A percentile compares a stretch with the other conserved stretches of the same genome.
Conservation (phyloP, 2,113 vertebrate species). For the Barnardius zonarius region DNA sequence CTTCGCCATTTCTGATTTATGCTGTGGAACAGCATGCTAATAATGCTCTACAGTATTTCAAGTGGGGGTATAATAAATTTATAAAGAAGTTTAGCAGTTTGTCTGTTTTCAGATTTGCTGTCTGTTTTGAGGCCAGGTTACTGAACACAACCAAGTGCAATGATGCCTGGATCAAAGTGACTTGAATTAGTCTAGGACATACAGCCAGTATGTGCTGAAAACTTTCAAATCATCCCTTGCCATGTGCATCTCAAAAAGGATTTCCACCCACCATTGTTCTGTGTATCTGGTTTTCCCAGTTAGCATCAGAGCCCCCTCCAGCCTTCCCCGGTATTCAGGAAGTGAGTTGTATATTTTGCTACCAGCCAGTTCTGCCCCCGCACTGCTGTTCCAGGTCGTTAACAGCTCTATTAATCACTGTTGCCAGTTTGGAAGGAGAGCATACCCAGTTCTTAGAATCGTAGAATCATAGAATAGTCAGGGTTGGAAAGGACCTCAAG, state of each 20-base stretch:
- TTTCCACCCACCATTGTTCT: neutral
- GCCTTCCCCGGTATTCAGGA: neutral
- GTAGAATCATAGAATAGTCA: too few relatives aligned
- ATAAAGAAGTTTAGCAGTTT: neutral
- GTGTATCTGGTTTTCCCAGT: neutral
- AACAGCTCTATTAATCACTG: neutral
- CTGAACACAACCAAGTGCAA: neutral
- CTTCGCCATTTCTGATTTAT: neutral
- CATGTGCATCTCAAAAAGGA: neutral
- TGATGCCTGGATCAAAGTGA: neutral
- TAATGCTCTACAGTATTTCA: neutral
- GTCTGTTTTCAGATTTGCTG: neutral
- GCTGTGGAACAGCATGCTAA: neutral
- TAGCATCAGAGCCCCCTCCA: neutral
- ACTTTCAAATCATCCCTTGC: neutral
- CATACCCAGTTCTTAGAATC: neutral
- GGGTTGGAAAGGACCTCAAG: too few relatives aligned
- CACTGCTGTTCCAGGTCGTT: neutral
- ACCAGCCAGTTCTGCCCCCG: neutral
- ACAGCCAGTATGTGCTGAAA: fast-evolving
- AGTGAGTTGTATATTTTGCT: neutral
- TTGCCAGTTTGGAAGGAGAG: neutral
- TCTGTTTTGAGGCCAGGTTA: neutral
- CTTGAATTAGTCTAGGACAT: neutral
- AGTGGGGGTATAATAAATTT: neutral